These are phyloP conservation scores for Torymus tubicola DNA, from an alignment of 2,888 invertebrate species.

Conservation along the genomic window DNA sequence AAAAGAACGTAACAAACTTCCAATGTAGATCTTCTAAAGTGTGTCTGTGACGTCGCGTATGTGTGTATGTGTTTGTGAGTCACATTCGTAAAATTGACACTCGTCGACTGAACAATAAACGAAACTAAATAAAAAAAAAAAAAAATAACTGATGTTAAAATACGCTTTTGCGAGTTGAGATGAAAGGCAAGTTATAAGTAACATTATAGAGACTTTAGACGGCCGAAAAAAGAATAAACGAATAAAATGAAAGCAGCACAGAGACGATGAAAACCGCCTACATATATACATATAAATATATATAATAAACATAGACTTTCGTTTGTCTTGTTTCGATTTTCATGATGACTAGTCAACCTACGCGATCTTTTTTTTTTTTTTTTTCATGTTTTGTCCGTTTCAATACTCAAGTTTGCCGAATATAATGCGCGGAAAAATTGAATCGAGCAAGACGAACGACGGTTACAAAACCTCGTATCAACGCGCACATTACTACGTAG, in stretches of 20 bases:
- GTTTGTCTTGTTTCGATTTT: constrained; percentile 39
- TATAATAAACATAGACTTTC: constrained; percentile 20
- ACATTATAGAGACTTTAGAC: constrained; percentile 7
- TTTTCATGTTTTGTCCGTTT: background rate
- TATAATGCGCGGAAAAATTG: background rate
- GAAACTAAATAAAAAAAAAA: background rate
- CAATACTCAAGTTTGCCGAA: background rate
- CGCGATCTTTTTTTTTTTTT: background rate
- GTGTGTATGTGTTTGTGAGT: constrained; percentile 14
- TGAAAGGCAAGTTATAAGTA: constrained; percentile 25
- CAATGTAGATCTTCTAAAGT: constrained; percentile 44
- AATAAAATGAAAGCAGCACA: constrained; percentile 14
- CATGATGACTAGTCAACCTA: constrained; percentile 27
- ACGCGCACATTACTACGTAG: constrained; percentile 35
- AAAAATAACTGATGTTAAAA: constrained; percentile 25
- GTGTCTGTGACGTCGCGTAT: constrained; percentile 12
- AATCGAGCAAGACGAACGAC: background rate
- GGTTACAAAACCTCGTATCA: constrained; percentile 35
- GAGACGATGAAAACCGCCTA: background rate
- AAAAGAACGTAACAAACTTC: constrained; percentile 31
- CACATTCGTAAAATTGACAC: constrained; percentile 37
- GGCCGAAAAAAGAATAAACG: background rate
- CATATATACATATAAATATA: background rate
- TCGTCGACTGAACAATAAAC: constrained; percentile 34
- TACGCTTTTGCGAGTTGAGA: constrained; percentile 38